Conservation (phyloP, 2,113 vertebrate species). For the Tor tambroides region DNA sequence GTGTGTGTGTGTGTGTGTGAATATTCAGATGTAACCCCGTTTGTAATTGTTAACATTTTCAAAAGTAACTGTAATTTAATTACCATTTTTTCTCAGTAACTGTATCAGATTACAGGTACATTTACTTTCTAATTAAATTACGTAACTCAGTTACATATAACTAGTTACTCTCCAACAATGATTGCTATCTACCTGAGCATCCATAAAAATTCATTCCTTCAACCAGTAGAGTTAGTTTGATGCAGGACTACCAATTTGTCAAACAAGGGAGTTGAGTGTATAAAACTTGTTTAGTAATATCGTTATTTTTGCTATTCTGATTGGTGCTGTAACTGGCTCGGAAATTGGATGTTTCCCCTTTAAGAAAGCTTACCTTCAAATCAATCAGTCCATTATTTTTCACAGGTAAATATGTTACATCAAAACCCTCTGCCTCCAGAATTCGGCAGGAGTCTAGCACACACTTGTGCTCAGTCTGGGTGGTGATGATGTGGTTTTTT, state of each 20-base stretch:
- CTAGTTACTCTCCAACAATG: too few species aligned
- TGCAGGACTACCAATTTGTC: not conserved
- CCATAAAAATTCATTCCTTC: not conserved
- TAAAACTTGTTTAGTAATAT: too few species aligned
- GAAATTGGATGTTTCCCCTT: not conserved
- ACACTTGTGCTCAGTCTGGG: constrained; percentile 96
- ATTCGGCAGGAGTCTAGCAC: constrained; percentile 95
- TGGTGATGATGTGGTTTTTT: constrained; percentile 92
- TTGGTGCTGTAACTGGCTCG: not conserved
- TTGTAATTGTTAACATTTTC: too few species aligned
- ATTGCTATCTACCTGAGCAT: not conserved
- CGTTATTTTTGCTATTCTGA: not conserved
- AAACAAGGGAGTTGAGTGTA: not conserved
- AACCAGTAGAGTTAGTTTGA: not conserved
- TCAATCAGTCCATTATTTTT: constrained; percentile 87
- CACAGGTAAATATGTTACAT: constrained; percentile 91
- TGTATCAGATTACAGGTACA: too few species aligned
- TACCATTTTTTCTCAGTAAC: too few species aligned
- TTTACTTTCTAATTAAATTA: too few species aligned
- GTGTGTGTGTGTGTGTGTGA: too few species aligned
- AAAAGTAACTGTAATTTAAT: too few species aligned
- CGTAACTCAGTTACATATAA: too few species aligned
- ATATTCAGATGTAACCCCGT: too few species aligned
- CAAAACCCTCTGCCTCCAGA: constrained; percentile 91
- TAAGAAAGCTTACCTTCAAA: constrained; percentile 79